A percentile compares a stretch with the other conserved stretches of the same genome.
phyloP scores from a whole-genome alignment of 37 sponge, comb jelly and placozoan species.

The Chondrilla cf. caribensis region DNA sequence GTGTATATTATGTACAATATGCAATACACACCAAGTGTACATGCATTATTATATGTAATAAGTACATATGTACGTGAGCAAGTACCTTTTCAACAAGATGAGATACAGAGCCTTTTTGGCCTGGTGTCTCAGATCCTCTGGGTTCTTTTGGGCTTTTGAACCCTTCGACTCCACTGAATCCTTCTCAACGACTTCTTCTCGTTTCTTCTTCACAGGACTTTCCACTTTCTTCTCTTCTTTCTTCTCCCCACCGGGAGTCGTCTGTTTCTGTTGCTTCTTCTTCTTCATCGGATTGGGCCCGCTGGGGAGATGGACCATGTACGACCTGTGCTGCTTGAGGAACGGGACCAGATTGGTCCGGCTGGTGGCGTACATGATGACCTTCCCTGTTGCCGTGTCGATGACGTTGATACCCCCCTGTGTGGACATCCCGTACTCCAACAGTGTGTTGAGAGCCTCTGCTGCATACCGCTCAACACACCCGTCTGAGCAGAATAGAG shows the following conservation, averaged over 20 bases:
- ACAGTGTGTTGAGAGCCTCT: constrained; percentile 34
- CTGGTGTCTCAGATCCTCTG: constrained; percentile 49
- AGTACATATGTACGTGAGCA: neutral
- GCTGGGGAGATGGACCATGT: constrained; percentile 48
- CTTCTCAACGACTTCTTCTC: constrained; percentile 9
- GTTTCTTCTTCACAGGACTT: neutral
- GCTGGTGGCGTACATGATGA: constrained; percentile 69
- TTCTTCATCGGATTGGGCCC: constrained; percentile 18
- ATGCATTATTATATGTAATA: neutral
- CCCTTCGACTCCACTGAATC: neutral
- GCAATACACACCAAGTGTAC: neutral
- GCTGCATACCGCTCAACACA: constrained; percentile 52
- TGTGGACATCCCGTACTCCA: constrained; percentile 43
- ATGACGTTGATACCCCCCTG: constrained; percentile 62
- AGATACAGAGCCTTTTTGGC: constrained; percentile 67
- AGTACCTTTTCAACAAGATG: constrained; percentile 55
- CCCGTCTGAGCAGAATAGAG: constrained; percentile 46
- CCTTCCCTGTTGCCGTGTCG: constrained; percentile 62
- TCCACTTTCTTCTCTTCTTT: constrained; percentile 26
- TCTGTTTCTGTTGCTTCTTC: neutral
- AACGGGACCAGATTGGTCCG: constrained; percentile 53
- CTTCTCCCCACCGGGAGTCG: neutral
- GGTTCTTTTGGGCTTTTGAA: constrained; percentile 36
- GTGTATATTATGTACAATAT: no score
- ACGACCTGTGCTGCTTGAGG: constrained; percentile 62